Percentiles rank a stretch among this genome's conserved stretches.
These are phyloP conservation scores for Chloroclystis v-ata DNA, from an alignment of 2,888 invertebrate species.

Conservation along the genomic window DNA sequence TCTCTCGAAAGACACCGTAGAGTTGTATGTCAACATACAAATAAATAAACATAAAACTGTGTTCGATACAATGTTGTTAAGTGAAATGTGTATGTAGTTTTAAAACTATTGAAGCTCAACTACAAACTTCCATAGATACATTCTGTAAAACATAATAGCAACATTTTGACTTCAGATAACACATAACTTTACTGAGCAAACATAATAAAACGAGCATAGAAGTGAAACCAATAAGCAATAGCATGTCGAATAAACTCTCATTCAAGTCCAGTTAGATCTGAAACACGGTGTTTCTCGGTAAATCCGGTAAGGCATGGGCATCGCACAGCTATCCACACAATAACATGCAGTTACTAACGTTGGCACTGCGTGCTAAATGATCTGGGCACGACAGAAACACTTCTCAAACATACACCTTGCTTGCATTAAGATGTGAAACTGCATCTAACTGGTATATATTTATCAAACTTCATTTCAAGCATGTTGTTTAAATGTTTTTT, in stretches of 20 bases:
- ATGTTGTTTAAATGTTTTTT: no score
- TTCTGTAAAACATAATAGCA: no score
- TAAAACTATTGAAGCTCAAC: no score
- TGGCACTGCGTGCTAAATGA: slow-evolving; percentile 23
- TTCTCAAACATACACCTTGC: slow-evolving; percentile 8
- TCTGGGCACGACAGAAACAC: slow-evolving; percentile 19
- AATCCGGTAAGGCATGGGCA: slow-evolving; percentile 10
- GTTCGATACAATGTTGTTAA: no score
- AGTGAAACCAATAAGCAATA: neutral
- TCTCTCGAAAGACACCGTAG: no score
- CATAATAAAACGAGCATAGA: neutral
- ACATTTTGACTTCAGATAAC: no score
- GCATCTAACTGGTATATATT: neutral
- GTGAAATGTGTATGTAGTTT: no score
- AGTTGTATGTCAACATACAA: no score
- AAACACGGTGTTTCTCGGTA: slow-evolving; percentile 10
- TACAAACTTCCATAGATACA: no score
- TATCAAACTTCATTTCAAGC: no score
- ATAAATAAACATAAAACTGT: no score
- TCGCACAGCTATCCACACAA: slow-evolving; percentile 14
- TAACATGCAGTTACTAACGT: slow-evolving; percentile 16
- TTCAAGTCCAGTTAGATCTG: slow-evolving; percentile 2
- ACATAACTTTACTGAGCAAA: neutral
- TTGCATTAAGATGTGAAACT: neutral
- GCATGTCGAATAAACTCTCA: slow-evolving; percentile 7